Conservation (phyloP, 2,888 invertebrate genomes). For the Neuroscelio doddi region DNA sequence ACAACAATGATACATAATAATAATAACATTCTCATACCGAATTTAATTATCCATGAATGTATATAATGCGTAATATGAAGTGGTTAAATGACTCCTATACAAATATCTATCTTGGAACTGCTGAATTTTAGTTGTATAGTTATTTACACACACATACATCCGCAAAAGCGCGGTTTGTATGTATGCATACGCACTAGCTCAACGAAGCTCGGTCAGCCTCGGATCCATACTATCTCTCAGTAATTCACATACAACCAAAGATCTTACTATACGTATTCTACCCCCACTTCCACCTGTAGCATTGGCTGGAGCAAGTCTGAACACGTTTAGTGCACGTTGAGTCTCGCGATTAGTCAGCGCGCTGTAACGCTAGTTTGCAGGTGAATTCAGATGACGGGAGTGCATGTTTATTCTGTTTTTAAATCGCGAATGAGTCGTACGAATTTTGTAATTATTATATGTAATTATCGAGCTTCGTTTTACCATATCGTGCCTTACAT, state of each 20-base stretch:
- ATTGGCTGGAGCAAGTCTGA: conserved; percentile 34
- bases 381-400: conserved; percentile 2
- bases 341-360: conserved; percentile 45
- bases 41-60: too few relatives aligned
- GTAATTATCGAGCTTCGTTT: conserved; percentile 2
- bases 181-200: too few relatives aligned
- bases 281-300: conserved; percentile 25
- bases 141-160: too few relatives aligned
- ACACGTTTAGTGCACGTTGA: conserved; percentile 46
- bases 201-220: too few relatives aligned
- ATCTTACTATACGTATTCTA: neutral
- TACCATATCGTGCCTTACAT: neutral
- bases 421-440: conserved; percentile 12
- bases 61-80: too few relatives aligned
- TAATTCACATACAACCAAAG: neutral
- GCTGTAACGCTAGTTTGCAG: conserved; percentile 22
- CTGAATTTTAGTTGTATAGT: too few relatives aligned
- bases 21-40: too few relatives aligned
- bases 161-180: too few relatives aligned
- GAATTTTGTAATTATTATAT: conserved; percentile 7
- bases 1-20: too few relatives aligned
- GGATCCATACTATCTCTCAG: too few relatives aligned
- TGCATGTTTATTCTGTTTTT: neutral
- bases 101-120: too few relatives aligned
- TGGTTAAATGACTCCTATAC: too few relatives aligned